A percentile compares a stretch with the other conserved stretches of the same genome.
Conservation (phyloP, 2,113 vertebrate genomes). For the Oryzias celebensis region DNA sequence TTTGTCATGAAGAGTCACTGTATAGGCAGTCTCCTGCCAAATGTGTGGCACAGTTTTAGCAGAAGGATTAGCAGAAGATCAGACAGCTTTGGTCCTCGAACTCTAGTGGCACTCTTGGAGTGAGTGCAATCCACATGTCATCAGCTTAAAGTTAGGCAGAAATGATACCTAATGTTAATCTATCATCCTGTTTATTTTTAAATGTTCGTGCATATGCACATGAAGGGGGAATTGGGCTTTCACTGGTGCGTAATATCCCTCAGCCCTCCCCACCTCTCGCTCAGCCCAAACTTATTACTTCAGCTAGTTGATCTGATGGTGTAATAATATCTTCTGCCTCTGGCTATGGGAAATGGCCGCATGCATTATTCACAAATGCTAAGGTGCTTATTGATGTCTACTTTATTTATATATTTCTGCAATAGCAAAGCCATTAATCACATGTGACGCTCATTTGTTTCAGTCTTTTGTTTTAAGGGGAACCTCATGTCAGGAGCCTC, state of each 20-base stretch:
- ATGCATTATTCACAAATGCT: conserved; percentile 75
- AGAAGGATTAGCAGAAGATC: conserved; percentile 45
- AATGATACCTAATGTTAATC: conserved; percentile 9
- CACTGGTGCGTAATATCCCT: conserved; percentile 28
- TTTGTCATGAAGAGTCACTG: conserved; percentile 25
- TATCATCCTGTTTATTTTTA: conserved; percentile 10
- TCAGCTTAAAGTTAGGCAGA: conserved; percentile 14
- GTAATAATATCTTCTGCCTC: conserved; percentile 70
- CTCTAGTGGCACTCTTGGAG: conserved; percentile 6
- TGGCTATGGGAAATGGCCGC: conserved; percentile 71
- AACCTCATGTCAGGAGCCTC: conserved; percentile 21
- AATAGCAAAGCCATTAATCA: conserved; percentile 44
- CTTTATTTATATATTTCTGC: conserved; percentile 68
- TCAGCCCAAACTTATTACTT: conserved; percentile 55
- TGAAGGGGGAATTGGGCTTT: neutral
- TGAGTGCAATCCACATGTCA: conserved; percentile 8
- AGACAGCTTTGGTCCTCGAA: conserved; percentile 33
- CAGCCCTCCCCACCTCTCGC: conserved; percentile 18
- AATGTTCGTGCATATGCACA: conserved; percentile 6
- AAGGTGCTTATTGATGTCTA: conserved; percentile 74
- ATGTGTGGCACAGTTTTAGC: conserved; percentile 29
- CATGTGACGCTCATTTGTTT: conserved; percentile 29
- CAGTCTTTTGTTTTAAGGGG: conserved; percentile 42
- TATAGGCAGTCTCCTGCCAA: conserved; percentile 21
- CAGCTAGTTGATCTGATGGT: conserved; percentile 63